Evolutionary conservation across 2,888 invertebrate genomes (phyloP).

Genomic region (Arrhopalites spinosus): DNA sequence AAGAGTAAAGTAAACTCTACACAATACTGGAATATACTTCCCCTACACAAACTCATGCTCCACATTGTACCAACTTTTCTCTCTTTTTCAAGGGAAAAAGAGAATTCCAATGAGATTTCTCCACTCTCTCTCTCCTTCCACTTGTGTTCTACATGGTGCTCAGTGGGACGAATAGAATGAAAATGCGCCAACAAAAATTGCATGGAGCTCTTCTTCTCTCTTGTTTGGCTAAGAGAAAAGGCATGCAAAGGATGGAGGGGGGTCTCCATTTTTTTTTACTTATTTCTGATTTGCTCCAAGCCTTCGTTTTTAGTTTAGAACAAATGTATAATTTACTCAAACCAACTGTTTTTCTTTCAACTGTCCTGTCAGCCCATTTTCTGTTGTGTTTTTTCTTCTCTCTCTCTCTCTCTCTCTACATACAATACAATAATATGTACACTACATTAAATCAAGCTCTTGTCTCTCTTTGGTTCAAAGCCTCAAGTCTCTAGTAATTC

Average conservation of each 20-base stretch:
- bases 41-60: no score
- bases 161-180: conserved; percentile 20
- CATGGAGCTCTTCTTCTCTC: background rate
- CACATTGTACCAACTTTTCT: background rate
- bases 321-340: no score
- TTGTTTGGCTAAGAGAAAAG: no score
- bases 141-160: background rate
- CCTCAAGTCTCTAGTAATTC: no score
- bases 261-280: conserved; percentile 3
- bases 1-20: background rate
- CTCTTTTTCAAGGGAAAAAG: background rate
- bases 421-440: no score
- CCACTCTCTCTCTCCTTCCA: background rate
- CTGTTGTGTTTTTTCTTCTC: no score
- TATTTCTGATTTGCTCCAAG: conserved; percentile 2
- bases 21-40: no score
- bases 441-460: no score
- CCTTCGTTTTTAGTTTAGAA: no score
- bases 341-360: no score
- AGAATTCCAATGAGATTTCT: conserved; percentile 11
- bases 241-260: background rate
- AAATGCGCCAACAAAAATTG: conserved; percentile 7
- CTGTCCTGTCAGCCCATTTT: background rate
- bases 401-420: no score
- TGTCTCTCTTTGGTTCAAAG: no score